A percentile compares a stretch with the other conserved stretches of the same genome.
phyloP scores from a whole-genome alignment of 2,113 vertebrate genomes.

The Oncorhynchus gorbuscha region DNA sequence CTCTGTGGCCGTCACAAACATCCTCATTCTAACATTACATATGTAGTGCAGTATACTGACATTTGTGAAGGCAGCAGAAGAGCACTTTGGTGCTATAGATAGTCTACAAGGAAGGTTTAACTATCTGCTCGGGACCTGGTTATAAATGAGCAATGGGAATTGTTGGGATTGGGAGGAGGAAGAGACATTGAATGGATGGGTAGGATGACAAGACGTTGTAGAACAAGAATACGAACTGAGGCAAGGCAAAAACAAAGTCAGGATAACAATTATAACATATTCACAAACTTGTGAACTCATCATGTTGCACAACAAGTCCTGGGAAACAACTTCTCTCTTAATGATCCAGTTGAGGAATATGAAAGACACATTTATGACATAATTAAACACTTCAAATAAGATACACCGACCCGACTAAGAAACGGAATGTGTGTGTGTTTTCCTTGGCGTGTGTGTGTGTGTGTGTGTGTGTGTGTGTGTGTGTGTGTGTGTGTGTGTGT shows the following conservation, averaged over 20 bases:
- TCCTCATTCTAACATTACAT: neutral
- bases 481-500: neutral
- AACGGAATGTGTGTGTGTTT: no score
- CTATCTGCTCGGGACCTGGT: neutral
- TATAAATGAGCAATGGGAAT: neutral
- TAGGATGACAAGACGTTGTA: no score
- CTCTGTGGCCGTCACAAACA: slow-evolving; percentile 10
- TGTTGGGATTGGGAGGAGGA: no score
- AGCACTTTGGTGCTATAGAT: slow-evolving; percentile 35
- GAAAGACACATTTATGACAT: neutral
- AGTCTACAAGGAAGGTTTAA: slow-evolving; percentile 9
- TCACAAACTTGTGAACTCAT: neutral
- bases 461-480: neutral
- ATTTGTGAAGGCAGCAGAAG: slow-evolving; percentile 15
- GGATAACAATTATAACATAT: neutral
- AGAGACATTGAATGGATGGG: no score
- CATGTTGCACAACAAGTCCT: neutral
- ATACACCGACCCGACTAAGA: slow-evolving; percentile 1
- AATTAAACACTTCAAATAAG: slow-evolving; percentile 29
- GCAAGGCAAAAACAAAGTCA: no score
- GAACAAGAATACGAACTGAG: no score
- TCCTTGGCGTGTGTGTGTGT: neutral
- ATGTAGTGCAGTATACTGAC: no score
- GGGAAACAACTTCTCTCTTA: neutral
- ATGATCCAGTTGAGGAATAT: slow-evolving; percentile 8